Evolutionary conservation across 2,797 vertebrate genomes (phyloP).

Genomic region (Spondyliosoma cantharus): DNA sequence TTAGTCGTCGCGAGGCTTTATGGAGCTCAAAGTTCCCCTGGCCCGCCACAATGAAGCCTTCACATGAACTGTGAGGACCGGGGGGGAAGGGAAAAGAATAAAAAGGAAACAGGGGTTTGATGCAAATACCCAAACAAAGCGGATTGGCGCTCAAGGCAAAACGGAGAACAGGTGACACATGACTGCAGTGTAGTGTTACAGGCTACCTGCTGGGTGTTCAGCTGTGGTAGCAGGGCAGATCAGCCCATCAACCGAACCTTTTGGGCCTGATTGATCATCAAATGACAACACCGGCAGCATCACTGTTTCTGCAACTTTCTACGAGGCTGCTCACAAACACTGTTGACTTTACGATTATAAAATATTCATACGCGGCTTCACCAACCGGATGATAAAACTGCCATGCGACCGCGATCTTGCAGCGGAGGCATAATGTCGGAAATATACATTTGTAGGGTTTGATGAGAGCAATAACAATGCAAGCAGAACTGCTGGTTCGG

Average conservation of each 20-base stretch:
- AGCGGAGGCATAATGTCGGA: constrained; percentile 62
- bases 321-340: constrained; percentile 26
- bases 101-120: neutral
- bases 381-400: constrained; percentile 63
- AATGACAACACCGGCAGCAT: neutral
- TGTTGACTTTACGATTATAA: constrained; percentile 62
- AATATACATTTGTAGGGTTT: constrained; percentile 77
- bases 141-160: constrained; percentile 1
- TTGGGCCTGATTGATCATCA: constrained; percentile 9
- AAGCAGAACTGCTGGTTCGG: constrained; percentile 73
- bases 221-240: constrained; percentile 30
- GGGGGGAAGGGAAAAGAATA: neutral
- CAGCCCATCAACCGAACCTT: neutral
- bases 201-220: constrained; percentile 44
- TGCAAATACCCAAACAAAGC: constrained; percentile 33
- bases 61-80: constrained; percentile 39
- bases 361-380: constrained; percentile 69
- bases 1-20: constrained; percentile 60
- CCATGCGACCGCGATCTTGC: constrained; percentile 60
- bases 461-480: constrained; percentile 76
- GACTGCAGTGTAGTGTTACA: constrained; percentile 39
- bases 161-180: constrained; percentile 54
- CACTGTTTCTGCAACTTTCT: constrained; percentile 11
- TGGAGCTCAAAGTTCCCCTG: constrained; percentile 52
- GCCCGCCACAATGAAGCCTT: constrained; percentile 46